Conservation (phyloP, 35 echinoderm and acorn worm genomes). For the Apostichopus californicus region DNA sequence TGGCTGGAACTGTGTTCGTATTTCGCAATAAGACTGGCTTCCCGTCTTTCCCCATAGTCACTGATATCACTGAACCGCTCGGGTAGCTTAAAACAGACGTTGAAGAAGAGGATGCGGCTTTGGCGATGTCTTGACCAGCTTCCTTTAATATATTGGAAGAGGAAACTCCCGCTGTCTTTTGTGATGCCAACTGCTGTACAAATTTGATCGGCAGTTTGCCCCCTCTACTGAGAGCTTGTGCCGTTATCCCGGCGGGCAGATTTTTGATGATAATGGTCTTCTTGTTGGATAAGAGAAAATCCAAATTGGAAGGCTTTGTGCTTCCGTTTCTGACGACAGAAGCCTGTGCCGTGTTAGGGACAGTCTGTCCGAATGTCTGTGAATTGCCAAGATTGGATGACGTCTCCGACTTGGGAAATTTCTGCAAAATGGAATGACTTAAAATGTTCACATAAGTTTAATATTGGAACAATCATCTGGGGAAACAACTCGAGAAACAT, state of each 20-base stretch:
- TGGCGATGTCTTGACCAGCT: neutral
- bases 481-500: no score
- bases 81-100: neutral
- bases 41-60: constrained; percentile 17
- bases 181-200: neutral
- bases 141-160: neutral
- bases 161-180: neutral
- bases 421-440: neutral
- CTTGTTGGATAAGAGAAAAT: neutral
- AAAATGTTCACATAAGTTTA: neutral
- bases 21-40: neutral
- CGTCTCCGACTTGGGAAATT: neutral
- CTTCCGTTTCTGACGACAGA: neutral
- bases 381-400: neutral
- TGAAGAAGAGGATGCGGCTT: neutral
- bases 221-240: constrained; percentile 36
- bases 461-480: no score
- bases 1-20: no score
- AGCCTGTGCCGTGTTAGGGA: neutral
- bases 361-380: neutral
- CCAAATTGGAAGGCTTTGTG: neutral
- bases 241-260: constrained; percentile 29
- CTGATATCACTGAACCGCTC: constrained; percentile 20
- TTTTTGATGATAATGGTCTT: constrained; percentile 49
- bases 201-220: constrained; percentile 37